These are phyloP conservation scores for Brachionus paranguensis DNA, from an alignment of 1,140 invertebrate genomes.

Conservation along the genomic window DNA sequence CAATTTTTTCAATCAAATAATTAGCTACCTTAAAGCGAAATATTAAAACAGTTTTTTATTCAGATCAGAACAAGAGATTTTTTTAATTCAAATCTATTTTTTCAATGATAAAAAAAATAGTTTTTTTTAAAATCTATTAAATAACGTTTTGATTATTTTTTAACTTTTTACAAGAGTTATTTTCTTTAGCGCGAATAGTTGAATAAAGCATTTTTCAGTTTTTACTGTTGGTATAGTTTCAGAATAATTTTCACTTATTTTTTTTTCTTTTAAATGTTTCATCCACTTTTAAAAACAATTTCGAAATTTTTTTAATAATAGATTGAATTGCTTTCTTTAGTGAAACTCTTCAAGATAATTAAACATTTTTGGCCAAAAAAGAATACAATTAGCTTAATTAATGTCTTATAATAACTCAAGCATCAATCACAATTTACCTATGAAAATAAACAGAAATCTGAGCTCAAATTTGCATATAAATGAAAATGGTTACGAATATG, in stretches of 20 bases:
- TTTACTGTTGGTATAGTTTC: background rate
- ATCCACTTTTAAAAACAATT: background rate
- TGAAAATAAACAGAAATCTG: slow-evolving; percentile 16
- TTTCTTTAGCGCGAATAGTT: background rate
- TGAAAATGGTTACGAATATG: background rate
- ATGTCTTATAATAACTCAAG: background rate
- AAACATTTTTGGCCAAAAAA: background rate
- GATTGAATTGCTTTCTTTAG: background rate
- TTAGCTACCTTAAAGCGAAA: background rate
- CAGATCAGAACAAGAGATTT: background rate
- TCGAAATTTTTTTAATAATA: background rate
- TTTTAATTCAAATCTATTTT: background rate
- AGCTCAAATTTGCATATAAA: background rate
- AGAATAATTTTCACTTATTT: background rate
- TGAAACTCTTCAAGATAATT: background rate
- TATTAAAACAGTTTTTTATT: background rate
- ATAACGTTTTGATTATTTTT: background rate
- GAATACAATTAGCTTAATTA: background rate
- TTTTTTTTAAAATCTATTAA: background rate
- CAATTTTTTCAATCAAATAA: background rate
- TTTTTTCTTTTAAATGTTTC: background rate
- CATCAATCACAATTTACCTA: slow-evolving; percentile 27
- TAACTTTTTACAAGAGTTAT: background rate
- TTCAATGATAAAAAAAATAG: background rate
- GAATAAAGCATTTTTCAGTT: background rate